phyloP scores from a whole-genome alignment of 2,113 vertebrate species.

The Crypturellus undulatus region DNA sequence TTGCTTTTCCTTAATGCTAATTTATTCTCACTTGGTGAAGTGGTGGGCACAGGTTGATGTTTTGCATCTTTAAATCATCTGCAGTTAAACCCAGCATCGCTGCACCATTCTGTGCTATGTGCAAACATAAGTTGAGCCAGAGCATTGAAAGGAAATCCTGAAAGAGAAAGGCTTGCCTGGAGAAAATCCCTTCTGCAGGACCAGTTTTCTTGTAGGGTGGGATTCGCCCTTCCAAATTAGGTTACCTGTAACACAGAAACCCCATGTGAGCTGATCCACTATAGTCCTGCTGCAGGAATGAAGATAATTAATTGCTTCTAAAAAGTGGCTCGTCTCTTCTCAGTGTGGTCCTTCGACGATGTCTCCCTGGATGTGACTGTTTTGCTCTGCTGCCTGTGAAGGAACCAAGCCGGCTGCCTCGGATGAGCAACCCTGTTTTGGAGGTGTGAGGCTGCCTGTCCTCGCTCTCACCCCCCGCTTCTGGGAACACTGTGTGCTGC shows the following conservation, averaged over 20 bases:
- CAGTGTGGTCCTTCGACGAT: not conserved
- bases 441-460: not conserved
- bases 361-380: not conserved
- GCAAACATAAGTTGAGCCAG: not conserved
- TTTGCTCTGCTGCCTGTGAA: not conserved
- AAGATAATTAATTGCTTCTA: not conserved
- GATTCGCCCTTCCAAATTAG: not conserved
- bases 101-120: rapidly evolving
- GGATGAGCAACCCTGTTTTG: not conserved
- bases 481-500: not conserved
- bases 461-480: not conserved
- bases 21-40: constrained; percentile 23
- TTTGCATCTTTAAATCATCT: not conserved
- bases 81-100: not conserved
- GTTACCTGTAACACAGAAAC: not conserved
- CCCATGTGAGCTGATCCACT: not conserved
- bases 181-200: not conserved
- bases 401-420: not conserved
- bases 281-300: not conserved
- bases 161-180: not conserved
- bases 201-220: not conserved
- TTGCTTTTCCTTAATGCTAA: not conserved
- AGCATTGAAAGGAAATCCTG: not conserved
- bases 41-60: not conserved
- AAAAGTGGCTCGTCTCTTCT: not conserved